Conservation (phyloP, 2,797 vertebrate genomes). For the Molossus molossus region DNA sequence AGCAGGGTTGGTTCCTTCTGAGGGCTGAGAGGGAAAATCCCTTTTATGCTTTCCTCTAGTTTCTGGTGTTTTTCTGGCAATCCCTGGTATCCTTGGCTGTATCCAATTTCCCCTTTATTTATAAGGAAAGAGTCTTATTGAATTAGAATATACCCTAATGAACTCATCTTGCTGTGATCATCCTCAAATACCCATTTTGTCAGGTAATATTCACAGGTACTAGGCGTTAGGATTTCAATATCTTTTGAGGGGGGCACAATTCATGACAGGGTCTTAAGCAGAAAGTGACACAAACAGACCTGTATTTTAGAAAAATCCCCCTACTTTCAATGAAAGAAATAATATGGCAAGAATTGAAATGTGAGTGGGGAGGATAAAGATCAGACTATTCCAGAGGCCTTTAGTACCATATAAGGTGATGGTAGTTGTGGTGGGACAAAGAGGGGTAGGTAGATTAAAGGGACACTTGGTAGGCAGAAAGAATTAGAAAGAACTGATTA, state of each 20-base stretch:
- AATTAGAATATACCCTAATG: not conserved
- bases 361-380: not conserved
- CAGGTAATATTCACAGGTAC: not conserved
- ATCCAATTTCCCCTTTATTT: constrained; percentile 28
- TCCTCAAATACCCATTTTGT: not conserved
- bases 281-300: not conserved
- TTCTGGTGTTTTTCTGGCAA: not conserved
- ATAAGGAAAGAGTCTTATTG: not conserved
- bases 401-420: not conserved
- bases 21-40: not conserved
- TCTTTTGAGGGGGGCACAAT: not conserved
- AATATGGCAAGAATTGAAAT: not conserved
- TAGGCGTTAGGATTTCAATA: not conserved
- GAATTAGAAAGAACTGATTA: not conserved
- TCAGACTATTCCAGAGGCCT: not conserved
- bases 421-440: not conserved
- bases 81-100: not conserved
- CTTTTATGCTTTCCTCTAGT: not conserved
- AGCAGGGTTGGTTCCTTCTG: not conserved
- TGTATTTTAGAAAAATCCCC: not conserved
- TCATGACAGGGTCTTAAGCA: not conserved
- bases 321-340: not conserved
- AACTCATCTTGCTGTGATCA: constrained; percentile 43
- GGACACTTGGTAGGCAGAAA: not conserved
- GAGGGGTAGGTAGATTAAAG: not conserved